Evolutionary conservation across 92 coral and sea anemone genomes (phyloP), one percentile per base, ranked within the genome.

Genomic region (Porites lobata): DNA sequence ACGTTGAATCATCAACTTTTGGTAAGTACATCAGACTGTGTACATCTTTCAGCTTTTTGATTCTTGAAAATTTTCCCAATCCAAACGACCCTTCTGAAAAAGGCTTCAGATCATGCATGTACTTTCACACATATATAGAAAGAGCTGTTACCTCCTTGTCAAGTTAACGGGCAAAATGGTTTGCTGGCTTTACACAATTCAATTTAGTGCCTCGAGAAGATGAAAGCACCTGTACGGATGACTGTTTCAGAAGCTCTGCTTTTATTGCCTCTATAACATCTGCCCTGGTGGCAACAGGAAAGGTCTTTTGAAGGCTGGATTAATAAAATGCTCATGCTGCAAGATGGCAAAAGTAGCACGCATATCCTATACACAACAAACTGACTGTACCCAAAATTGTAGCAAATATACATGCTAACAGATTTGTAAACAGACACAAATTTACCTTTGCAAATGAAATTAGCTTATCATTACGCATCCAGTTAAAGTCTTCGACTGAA

Each of bases 281-380:
- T 29, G 32, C 32, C 32, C 32, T 29, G 32, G 32, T 29, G 32
- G 32, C 32, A 29, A 29, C 32, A 29, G 32, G 32, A 1, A 38
- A 38, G 47, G 47, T 38, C 6, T 3, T 38, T 38, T 38, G 47
- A 38, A 38, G 47, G 7, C 47, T 3, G 47, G 47, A 38, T 38
- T 38, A 38, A 38, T 63, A 18, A 32, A 29, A 32, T 12, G 22
- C 1, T 10, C 82, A 38, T 18, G 38, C 82, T 61, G 57, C 29
- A 64, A 78, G 72, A 67, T 69, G 82, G 71, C 57, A 78, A 61
- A 78, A 63, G 65, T 38, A 17, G 32, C 57, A 63, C 82, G 24
- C 66, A 62, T 3, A 62, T 50, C 56, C 72, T 22, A 61, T 14
- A 50, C 77, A 50, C 7, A 72, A 69, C n/a, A 14, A 62, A 62